Evolutionary conservation across 2,797 vertebrate genomes (phyloP), one percentile per base, ranked within the genome.

Genomic region (Euthynnus affinis): DNA sequence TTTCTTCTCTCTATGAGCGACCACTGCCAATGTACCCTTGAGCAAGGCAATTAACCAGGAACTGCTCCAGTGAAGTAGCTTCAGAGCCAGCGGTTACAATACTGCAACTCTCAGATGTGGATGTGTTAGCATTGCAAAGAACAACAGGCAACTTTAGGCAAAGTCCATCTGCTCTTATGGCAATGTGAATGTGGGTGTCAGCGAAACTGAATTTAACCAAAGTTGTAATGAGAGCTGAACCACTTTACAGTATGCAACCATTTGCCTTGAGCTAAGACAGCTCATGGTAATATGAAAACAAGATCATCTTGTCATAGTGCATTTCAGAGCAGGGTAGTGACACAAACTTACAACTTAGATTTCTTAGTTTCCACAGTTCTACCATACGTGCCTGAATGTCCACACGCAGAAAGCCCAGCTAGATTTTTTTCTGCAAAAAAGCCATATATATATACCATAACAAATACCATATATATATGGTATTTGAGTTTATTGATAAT

Each of bases 1-100:
- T 57, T 27, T 48, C 20, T 82, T 78, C 64, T 74, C 63, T 71
- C 23, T 73, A 18, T 29, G 22, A 81, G 78, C 53, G 60, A 56
- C 74, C 32, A 58, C 68, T 70, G 60, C 71, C 70, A 74, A 69
- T 62, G 57, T 71, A 71, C 76, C 82, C 58, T 70, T 80, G 60
- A 86, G 84, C 84, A 75, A 85, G 56, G 74, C 77, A 80, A 81
- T 90, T 91, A 88, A 78, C 44, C 48, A 75, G 51, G 71, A 78
- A 86, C 59, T 72, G 74, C 61, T 63, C 62, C 40, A 6, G 63
- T 79, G 61, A 72, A 79, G 61, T 70, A 74, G 34, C 37, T 77
- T 60, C n/a, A 44, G 20, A 59, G 61, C 62, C 37, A 57, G 42
- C 0, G 5, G 23, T 20, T 46, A 34, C 32, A 71, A 64, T 42